These are phyloP conservation scores for Dipodomys merriami DNA, from an alignment of 2,113 vertebrate genomes.

Conservation along the genomic window DNA sequence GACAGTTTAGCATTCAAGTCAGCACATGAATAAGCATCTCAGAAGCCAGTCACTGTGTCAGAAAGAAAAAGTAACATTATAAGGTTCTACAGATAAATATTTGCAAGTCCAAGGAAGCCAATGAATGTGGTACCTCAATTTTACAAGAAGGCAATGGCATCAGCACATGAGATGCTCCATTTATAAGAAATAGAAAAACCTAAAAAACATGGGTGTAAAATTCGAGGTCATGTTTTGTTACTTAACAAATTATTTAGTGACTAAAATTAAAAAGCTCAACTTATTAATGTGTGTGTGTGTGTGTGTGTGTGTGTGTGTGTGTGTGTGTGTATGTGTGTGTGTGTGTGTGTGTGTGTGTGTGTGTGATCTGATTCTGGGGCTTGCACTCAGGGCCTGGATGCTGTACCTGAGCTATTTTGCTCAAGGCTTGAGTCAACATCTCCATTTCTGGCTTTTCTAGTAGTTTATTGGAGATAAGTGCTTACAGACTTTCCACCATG, in stretches of 20 bases:
- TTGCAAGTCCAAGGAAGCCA: neutral
- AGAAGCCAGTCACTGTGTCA: neutral
- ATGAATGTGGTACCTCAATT: neutral
- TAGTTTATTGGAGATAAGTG: too few relatives aligned
- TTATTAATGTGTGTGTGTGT: too few relatives aligned
- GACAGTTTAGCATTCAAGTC: neutral
- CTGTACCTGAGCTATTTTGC: too few relatives aligned
- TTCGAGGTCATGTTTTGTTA: neutral
- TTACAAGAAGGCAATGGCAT: neutral
- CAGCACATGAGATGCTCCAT: neutral
- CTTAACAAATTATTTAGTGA: neutral
- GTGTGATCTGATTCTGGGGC: too few relatives aligned
- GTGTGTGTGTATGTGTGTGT: too few relatives aligned
- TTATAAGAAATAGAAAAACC: neutral
- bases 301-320: too few relatives aligned
- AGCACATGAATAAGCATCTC: neutral
- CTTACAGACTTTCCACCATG: too few relatives aligned
- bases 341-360: too few relatives aligned
- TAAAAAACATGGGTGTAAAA: neutral
- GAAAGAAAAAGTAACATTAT: neutral
- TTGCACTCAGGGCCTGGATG: too few relatives aligned
- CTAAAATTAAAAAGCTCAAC: neutral
- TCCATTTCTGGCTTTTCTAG: too few relatives aligned
- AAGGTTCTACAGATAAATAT: neutral
- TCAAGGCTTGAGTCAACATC: too few relatives aligned